These are phyloP conservation scores for Galeopterus variegatus DNA, from an alignment of 2,113 vertebrate genomes.

Conservation along the genomic window DNA sequence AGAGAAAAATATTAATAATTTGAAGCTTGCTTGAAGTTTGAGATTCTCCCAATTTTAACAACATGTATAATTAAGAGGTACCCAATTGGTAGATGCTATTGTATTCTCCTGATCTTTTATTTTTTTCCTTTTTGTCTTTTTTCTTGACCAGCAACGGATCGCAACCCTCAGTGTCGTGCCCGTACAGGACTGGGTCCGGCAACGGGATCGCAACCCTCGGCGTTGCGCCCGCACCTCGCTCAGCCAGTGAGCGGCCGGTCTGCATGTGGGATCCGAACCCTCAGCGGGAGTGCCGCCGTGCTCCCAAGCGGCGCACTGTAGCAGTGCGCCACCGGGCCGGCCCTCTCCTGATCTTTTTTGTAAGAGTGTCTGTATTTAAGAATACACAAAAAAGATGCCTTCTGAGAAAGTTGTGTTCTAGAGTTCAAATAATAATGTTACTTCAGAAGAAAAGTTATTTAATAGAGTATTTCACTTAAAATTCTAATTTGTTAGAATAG, in stretches of 20 bases:
- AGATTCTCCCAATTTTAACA: neutral
- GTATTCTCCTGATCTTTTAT: neutral
- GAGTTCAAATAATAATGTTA: neutral
- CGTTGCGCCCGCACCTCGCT: too few relatives aligned
- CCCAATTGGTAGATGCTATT: neutral
- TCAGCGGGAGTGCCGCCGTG: too few relatives aligned
- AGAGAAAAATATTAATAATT: slow-evolving; percentile 42
- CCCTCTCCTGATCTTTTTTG: neutral
- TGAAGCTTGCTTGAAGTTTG: neutral
- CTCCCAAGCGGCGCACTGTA: too few relatives aligned
- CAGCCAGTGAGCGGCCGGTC: too few relatives aligned
- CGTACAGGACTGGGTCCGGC: too few relatives aligned
- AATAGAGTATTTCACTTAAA: neutral
- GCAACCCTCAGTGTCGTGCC: too few relatives aligned
- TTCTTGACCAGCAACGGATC: too few relatives aligned
- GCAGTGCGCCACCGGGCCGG: too few relatives aligned
- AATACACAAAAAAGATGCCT: neutral
- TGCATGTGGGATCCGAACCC: too few relatives aligned
- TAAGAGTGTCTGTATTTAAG: neutral
- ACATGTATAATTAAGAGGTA: slow-evolving; percentile 7
- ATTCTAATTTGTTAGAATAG: neutral
- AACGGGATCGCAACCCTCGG: too few relatives aligned
- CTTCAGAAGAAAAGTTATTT: neutral
- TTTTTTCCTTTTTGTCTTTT: too few relatives aligned
- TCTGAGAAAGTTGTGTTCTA: neutral